These are phyloP conservation scores for Folsomia candida DNA, from an alignment of 2,888 invertebrate species.

Conservation along the genomic window DNA sequence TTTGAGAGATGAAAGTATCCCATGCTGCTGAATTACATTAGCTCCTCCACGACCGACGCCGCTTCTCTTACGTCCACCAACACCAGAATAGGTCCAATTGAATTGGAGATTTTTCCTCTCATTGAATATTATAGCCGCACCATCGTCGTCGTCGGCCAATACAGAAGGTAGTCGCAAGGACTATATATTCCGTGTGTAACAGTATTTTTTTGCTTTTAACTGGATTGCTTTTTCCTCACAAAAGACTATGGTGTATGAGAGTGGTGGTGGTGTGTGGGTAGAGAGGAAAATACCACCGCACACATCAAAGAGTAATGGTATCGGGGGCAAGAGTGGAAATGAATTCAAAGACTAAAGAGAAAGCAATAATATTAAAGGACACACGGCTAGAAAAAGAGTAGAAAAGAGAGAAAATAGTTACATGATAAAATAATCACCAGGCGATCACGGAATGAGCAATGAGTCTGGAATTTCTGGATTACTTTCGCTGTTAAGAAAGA, in stretches of 20 bases:
- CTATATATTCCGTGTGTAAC: no score
- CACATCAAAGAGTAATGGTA: conserved; percentile 14
- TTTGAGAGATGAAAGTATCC: conserved; percentile 20
- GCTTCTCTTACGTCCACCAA: no score
- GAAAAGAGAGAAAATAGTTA: no score
- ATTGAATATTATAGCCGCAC: conserved; percentile 31
- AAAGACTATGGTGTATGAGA: no score
- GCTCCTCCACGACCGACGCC: neutral
- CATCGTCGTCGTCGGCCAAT: conserved; percentile 16
- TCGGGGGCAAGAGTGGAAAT: conserved; percentile 10
- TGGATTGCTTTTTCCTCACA: conserved; percentile 35
- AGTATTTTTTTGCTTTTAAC: conserved; percentile 35
- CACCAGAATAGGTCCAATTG: no score
- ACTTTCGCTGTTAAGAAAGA: no score
- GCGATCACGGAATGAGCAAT: no score
- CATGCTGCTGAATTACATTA: conserved; percentile 11
- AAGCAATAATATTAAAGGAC: no score
- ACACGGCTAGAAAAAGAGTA: no score
- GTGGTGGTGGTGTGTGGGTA: neutral
- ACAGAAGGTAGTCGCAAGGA: conserved; percentile 15
- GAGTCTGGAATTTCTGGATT: no score
- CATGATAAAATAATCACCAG: no score
- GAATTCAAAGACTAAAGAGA: no score
- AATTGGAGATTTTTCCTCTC: conserved; percentile 46
- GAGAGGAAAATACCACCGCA: neutral